Conservation (phyloP, 1,140 invertebrate species). For the Drosophila willistoni region DNA sequence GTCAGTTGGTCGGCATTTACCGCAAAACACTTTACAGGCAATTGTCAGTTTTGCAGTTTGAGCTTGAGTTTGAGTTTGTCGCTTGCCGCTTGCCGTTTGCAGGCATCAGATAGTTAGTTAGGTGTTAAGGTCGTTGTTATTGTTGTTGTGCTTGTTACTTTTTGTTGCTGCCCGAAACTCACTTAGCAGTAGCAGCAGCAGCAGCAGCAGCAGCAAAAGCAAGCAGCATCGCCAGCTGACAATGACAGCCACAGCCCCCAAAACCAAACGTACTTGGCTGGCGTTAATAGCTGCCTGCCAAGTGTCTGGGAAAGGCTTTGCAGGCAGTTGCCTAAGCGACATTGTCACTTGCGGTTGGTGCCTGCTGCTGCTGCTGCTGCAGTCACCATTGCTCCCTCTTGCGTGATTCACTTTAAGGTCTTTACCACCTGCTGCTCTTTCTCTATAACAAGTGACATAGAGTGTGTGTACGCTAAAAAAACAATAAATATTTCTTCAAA, state of each 20-base stretch:
- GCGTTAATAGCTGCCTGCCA: conserved; percentile 61
- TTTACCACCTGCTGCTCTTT: not conserved
- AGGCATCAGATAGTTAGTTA: conserved; percentile 21
- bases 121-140: conserved; percentile 35
- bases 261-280: conserved; percentile 19
- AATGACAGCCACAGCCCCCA: conserved; percentile 53
- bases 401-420: no score
- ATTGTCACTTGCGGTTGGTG: conserved; percentile 75
- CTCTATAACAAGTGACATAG: not conserved
- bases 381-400: not conserved
- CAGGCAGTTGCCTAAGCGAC: conserved; percentile 67
- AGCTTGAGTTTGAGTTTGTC: conserved; percentile 11
- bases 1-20: conserved; percentile 74
- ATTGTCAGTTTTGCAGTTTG: conserved; percentile 61
- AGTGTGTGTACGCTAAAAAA: not conserved
- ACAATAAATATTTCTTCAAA: conserved; percentile 2
- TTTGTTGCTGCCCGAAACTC: conserved; percentile 41
- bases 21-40: conserved; percentile 78
- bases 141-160: conserved; percentile 24
- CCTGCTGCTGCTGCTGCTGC: conserved; percentile 5
- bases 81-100: conserved; percentile 23
- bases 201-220: conserved; percentile 18
- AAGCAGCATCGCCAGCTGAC: conserved; percentile 50
- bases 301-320: conserved; percentile 43
- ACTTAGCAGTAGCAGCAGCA: conserved; percentile 42